Evolutionary conservation across 2,113 vertebrate species (phyloP).

Genomic region (Motacilla tschutschensis): DNA sequence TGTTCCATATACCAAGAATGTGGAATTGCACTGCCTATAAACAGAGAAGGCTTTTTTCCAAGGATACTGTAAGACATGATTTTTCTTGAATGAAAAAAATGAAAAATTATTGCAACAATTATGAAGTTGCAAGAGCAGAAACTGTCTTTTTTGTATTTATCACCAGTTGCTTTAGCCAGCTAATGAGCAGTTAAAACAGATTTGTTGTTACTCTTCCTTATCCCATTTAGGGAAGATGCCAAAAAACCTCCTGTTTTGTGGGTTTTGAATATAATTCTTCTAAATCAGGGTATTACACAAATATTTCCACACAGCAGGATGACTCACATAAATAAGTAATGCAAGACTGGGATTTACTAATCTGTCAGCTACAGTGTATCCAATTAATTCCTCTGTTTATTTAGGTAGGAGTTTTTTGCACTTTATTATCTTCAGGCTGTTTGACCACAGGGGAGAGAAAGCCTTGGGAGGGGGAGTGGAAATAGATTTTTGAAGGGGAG

Average conservation of each 20-base stretch:
- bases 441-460: neutral
- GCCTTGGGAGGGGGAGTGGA: neutral
- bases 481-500: conserved; percentile 52
- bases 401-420: conserved; percentile 41
- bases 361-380: conserved; percentile 1
- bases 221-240: neutral
- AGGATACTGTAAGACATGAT: neutral
- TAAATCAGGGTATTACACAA: conserved; percentile 12
- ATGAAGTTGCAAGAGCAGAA: neutral
- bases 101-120: neutral
- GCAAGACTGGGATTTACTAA: conserved; percentile 17
- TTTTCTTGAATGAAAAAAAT: neutral
- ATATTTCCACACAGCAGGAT: conserved; percentile 28
- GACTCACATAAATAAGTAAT: conserved; percentile 22
- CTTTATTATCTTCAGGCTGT: conserved; percentile 13
- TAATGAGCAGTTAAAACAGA: neutral
- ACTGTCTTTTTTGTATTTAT: neutral
- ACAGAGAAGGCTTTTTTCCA: conserved; percentile 14
- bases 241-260: neutral
- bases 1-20: conserved; percentile 52
- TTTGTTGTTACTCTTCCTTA: neutral
- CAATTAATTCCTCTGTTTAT: conserved; percentile 46
- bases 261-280: neutral
- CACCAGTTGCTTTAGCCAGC: neutral
- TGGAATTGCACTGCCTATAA: conserved; percentile 41